Base-by-base conservation (phyloP, 2,797 vertebrate genomes). In the Falco naumanni region DNA sequence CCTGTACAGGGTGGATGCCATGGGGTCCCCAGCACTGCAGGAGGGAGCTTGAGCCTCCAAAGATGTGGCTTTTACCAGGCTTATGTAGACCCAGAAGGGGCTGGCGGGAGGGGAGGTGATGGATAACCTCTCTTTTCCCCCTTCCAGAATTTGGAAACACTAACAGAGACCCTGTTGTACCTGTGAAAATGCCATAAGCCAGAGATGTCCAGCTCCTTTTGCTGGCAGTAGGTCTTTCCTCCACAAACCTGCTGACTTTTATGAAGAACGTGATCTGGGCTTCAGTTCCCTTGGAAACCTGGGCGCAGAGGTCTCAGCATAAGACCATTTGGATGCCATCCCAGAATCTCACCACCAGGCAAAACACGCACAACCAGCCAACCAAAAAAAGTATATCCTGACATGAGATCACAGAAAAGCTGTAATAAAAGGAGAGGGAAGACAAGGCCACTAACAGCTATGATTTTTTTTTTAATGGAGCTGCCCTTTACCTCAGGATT, bases 11-110 rank as follows among this genome's bases (percentile, higher is more conserved):
- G 53, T 53, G 45, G 28, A 15, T 60, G 65, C 15, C 45, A 21
- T 0, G 2, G 50, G 54, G 25, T 41, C 25, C 8, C 33, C 3
- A 1, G 11, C 18, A 19, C 33, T 19, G 10, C 11, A 39, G 16
- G 5, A 4, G 22, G 9, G 21, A 59, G 18, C 47, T 33, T 2
- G 1, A 68, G 19, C 28, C 13, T 59, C 34, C n/a, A 14, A 22
- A 51, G 47, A 13, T 0, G 1, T 25, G 43, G 22, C 50, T 75
- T 20, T 33, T 29, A 21, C 29, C 4, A 5, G 33, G 34, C 57
- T 83, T 2, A 1, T 43, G 59, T 29, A 45, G 61, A 57, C 8
- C 15, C 11, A 3, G 41, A 53, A 56, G 43, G 17, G 47, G 17
- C 8, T 59, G 50, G 18, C 33, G 50, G 17, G 54, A 48, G 22